A percentile compares a stretch with the other conserved stretches of the same genome.
phyloP scores from a whole-genome alignment of 2,888 invertebrate genomes.

The Eupithecia insigniata region DNA sequence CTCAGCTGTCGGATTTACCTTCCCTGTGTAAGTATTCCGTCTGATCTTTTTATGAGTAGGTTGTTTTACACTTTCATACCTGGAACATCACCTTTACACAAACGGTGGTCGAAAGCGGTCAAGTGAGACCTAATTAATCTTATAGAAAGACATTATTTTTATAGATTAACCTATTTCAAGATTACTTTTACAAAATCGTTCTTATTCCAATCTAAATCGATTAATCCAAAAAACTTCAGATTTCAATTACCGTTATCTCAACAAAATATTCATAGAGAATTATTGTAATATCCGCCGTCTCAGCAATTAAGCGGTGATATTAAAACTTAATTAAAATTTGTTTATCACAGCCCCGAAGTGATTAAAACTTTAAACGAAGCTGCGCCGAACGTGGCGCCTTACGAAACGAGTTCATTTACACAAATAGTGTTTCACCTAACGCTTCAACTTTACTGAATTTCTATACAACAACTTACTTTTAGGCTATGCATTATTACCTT shows the following conservation, averaged over 20 bases:
- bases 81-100: not conserved
- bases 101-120: not conserved
- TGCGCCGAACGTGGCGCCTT: constrained; percentile 76
- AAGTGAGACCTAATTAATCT: not conserved
- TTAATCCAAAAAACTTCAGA: constrained; percentile 9
- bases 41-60: constrained; percentile 18
- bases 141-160: not conserved
- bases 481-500: not conserved
- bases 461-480: not conserved
- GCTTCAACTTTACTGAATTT: constrained; percentile 37
- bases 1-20: constrained; percentile 63
- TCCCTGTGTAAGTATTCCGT: constrained; percentile 27
- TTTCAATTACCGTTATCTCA: constrained; percentile 34
- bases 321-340: constrained; percentile 84
- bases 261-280: constrained; percentile 72
- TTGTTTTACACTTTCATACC: not conserved
- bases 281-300: constrained; percentile 77
- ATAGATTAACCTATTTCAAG: not conserved
- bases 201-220: not conserved
- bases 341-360: constrained; percentile 82
- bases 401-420: constrained; percentile 78
- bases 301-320: constrained; percentile 83
- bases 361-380: constrained; percentile 84
- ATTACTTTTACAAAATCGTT: not conserved
- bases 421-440: constrained; percentile 70